Conservation (phyloP, 2,797 vertebrate genomes). For the Vipera ursinii region DNA sequence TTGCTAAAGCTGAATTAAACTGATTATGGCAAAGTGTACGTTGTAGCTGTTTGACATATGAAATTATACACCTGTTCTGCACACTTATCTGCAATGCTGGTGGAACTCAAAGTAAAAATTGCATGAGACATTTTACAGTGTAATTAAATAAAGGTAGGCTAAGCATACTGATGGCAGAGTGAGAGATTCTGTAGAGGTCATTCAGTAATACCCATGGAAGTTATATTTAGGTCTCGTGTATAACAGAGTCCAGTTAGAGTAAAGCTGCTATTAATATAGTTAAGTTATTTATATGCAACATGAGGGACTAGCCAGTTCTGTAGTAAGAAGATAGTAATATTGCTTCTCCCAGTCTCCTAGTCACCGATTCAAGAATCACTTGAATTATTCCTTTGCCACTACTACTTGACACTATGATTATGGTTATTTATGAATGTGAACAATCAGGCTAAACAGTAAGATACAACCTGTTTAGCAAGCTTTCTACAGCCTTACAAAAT, state of each 20-base stretch:
- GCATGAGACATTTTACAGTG: not conserved
- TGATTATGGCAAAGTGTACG: not conserved
- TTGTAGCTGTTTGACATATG: not conserved
- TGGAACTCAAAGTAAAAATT: not conserved
- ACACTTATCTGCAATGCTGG: not conserved
- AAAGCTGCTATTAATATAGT: slow-evolving; percentile 45
- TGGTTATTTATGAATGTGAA: not conserved
- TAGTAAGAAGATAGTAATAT: slow-evolving; percentile 3
- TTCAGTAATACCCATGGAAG: slow-evolving; percentile 35
- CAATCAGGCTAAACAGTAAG: not conserved
- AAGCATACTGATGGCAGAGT: slow-evolving; percentile 33
- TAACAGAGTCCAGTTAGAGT: slow-evolving; percentile 38
- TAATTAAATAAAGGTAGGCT: not conserved
- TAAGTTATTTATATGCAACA: slow-evolving; percentile 47
- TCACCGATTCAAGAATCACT: not conserved
- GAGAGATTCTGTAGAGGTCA: slow-evolving; percentile 43
- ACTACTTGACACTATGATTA: not conserved
- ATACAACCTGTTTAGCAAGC: not conserved
- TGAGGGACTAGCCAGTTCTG: not conserved
- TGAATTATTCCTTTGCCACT: not conserved
- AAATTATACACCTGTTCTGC: not conserved
- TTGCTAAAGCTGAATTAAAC: not conserved
- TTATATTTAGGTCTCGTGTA: slow-evolving; percentile 55
- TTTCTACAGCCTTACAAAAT: not conserved
- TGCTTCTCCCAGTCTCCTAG: not conserved